These are phyloP conservation scores for Lagocephalus sceleratus DNA, from an alignment of 2,797 vertebrate species.

Conservation along the genomic window DNA sequence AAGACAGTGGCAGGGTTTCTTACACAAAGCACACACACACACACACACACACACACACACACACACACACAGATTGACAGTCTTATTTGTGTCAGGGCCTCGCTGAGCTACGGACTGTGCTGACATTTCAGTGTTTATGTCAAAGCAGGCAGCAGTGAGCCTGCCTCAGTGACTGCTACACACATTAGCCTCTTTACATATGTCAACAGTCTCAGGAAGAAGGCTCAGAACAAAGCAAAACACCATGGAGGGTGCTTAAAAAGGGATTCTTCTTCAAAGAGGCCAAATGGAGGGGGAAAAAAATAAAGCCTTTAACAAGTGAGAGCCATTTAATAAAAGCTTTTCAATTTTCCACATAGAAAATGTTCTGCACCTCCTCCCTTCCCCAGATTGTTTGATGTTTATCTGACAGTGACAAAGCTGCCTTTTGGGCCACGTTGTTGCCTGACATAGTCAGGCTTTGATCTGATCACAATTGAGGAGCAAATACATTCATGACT, in stretches of 20 bases:
- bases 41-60: constrained; percentile 19
- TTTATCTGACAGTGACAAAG: constrained; percentile 7
- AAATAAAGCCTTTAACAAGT: constrained; percentile 21
- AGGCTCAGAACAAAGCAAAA: constrained; percentile 42
- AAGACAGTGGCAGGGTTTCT: constrained; percentile 39
- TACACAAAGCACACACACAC: constrained; percentile 9
- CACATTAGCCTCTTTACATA: constrained; percentile 61
- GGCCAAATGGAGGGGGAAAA: constrained; percentile 28
- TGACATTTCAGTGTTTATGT: constrained; percentile 64
- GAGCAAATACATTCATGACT: not conserved
- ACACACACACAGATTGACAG: constrained; percentile 35
- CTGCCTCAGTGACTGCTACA: constrained; percentile 45
- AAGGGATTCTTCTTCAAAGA: constrained; percentile 27
- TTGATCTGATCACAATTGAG: constrained; percentile 5
- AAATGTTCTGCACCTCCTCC: constrained; percentile 3
- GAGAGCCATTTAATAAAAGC: constrained; percentile 16
- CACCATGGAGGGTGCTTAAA: constrained; percentile 24
- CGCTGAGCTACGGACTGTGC: constrained; percentile 27
- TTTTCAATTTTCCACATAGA: constrained; percentile 16
- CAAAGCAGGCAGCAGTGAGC: constrained; percentile 35
- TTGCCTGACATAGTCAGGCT: not conserved
- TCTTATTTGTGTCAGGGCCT: constrained; percentile 51
- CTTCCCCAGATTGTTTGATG: constrained; percentile 6
- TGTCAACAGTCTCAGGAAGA: constrained; percentile 48
- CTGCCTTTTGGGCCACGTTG: not conserved